These are phyloP conservation scores for Semaprochilodus insignis DNA, from an alignment of 2,797 vertebrate genomes.

Conservation along the genomic window DNA sequence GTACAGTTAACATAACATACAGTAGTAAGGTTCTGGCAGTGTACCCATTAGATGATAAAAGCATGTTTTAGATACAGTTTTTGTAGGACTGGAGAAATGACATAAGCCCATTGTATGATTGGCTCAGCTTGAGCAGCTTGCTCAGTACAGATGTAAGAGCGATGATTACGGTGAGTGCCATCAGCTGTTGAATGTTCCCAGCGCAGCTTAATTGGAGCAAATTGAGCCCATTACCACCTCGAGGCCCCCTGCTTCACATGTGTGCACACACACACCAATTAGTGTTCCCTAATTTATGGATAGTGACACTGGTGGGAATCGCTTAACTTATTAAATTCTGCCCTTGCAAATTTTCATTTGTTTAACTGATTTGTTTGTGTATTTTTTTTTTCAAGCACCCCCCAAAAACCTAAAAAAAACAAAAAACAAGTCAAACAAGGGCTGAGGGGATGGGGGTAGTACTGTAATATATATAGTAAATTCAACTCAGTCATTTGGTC, in stretches of 20 bases:
- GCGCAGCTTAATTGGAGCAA: constrained; percentile 64
- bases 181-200: constrained; percentile 53
- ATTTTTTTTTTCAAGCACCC: not conserved
- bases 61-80: not conserved
- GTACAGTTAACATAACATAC: not conserved
- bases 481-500: too few species aligned
- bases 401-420: not conserved
- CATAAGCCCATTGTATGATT: constrained; percentile 1
- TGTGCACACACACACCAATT: constrained; percentile 48
- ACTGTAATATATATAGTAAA: too few species aligned
- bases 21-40: not conserved
- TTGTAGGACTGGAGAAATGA: not conserved
- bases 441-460: too few species aligned
- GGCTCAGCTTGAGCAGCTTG: not conserved
- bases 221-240: constrained; percentile 67
- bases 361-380: constrained; percentile 11
- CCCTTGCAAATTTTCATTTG: constrained; percentile 24
- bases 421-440: not conserved
- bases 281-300: constrained; percentile 42
- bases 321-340: constrained; percentile 35
- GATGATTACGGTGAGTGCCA: constrained; percentile 34
- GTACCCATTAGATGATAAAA: not conserved
- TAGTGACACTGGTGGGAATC: constrained; percentile 49
- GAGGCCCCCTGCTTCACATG: constrained; percentile 35
- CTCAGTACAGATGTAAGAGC: constrained; percentile 25